phyloP scores from a whole-genome alignment of 2,888 invertebrate species.

The Cheilosia pagana region DNA sequence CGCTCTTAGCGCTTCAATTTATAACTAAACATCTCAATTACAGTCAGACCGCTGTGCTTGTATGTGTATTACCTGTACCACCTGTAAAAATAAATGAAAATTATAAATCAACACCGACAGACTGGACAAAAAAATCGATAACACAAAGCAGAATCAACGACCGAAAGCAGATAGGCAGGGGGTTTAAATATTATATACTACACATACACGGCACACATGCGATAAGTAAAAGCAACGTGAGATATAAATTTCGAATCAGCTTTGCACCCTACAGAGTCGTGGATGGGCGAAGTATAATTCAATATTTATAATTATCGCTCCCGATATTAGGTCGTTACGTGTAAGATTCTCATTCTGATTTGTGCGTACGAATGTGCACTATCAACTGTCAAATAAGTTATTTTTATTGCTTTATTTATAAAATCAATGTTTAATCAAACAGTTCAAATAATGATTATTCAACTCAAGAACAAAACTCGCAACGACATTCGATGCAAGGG shows the following conservation, averaged over 20 bases:
- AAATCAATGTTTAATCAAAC: too few species aligned
- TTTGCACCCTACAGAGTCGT: neutral
- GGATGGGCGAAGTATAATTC: conserved; percentile 20
- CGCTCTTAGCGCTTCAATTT: conserved; percentile 39
- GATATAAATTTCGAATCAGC: neutral
- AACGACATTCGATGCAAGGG: too few species aligned
- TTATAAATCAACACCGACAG: conserved; percentile 56
- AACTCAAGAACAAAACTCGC: too few species aligned
- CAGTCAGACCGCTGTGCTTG: conserved; percentile 1
- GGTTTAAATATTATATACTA: too few species aligned
- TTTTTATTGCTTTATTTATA: too few species aligned
- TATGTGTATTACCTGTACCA: conserved; percentile 23
- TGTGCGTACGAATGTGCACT: neutral
- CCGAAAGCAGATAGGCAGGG: neutral
- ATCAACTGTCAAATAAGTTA: too few species aligned
- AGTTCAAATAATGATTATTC: too few species aligned
- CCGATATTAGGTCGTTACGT: conserved; percentile 19
- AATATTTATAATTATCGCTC: conserved; percentile 20
- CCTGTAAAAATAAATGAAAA: conserved; percentile 66
- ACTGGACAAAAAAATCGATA: conserved; percentile 54
- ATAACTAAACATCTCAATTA: conserved; percentile 60
- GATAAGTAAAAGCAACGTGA: neutral
- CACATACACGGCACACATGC: neutral
- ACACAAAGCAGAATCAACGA: conserved; percentile 11
- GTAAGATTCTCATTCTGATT: conserved; percentile 36